Evolutionary conservation across 2,113 vertebrate species (phyloP).

Genomic region (Tupaia chinensis): DNA sequence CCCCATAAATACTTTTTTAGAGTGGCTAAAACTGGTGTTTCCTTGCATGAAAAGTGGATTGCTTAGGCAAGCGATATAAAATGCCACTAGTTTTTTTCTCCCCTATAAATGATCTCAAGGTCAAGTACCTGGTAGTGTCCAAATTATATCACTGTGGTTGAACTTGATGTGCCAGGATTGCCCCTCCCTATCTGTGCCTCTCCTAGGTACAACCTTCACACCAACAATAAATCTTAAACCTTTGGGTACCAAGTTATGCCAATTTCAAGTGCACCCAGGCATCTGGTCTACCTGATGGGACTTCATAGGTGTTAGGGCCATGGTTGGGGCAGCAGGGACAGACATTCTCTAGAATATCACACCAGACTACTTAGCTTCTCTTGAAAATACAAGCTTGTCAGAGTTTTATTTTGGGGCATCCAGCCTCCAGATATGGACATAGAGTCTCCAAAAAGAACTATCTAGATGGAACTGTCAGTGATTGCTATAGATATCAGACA

Average conservation of each 20-base stretch:
- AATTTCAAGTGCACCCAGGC: neutral
- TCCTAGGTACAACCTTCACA: neutral
- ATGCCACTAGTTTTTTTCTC: no score
- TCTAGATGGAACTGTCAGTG: neutral
- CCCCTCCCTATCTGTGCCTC: neutral
- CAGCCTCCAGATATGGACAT: neutral
- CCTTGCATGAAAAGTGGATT: neutral
- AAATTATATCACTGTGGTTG: neutral
- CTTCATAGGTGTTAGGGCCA: neutral
- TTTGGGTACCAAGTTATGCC: rapidly evolving
- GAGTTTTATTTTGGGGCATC: neutral
- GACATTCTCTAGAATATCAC: neutral
- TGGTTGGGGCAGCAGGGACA: neutral
- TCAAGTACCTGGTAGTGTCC: no score
- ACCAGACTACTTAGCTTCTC: neutral
- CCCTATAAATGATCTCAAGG: neutral
- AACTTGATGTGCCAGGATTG: neutral
- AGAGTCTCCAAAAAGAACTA: neutral
- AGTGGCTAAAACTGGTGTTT: neutral
- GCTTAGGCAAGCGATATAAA: neutral
- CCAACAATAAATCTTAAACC: neutral
- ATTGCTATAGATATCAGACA: neutral
- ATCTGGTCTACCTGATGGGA: neutral
- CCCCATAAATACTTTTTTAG: neutral
- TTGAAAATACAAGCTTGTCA: neutral